These are phyloP conservation scores for Molothrus ater DNA, from an alignment of 2,797 vertebrate genomes.

Conservation along the genomic window DNA sequence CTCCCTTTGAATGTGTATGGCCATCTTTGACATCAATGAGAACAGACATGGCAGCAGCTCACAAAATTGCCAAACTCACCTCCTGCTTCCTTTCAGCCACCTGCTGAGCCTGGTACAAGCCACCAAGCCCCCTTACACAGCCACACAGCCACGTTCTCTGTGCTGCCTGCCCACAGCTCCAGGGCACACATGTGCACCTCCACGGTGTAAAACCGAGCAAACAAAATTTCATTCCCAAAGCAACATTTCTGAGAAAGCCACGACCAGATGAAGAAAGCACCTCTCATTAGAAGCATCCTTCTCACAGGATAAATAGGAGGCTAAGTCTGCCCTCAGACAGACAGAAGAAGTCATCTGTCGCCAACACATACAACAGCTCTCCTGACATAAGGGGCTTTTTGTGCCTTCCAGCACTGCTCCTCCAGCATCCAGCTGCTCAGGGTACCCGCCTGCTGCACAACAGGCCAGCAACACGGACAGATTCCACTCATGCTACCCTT, in stretches of 20 bases:
- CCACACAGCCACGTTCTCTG: neutral
- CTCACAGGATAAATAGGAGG: neutral
- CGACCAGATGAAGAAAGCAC: constrained; percentile 18
- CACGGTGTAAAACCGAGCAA: neutral
- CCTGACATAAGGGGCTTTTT: neutral
- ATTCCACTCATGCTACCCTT: neutral
- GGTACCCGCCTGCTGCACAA: neutral
- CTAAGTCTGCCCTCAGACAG: neutral
- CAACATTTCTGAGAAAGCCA: constrained; percentile 2
- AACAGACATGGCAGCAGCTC: neutral
- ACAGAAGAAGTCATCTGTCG: constrained; percentile 12
- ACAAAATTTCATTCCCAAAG: neutral
- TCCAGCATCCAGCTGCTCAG: neutral
- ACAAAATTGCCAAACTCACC: neutral
- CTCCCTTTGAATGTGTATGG: neutral
- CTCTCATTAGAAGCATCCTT: constrained; percentile 13
- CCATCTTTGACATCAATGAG: neutral
- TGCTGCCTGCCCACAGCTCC: neutral
- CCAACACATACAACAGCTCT: neutral
- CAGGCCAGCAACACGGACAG: neutral
- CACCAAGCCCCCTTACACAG: neutral
- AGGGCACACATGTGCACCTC: neutral
- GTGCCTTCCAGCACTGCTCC: neutral
- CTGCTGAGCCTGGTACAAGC: neutral
- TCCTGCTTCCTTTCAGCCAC: neutral